A percentile compares a stretch with the other conserved stretches of the same genome.
phyloP scores from a whole-genome alignment of 2,888 invertebrate species.

The Phengaris alcon region DNA sequence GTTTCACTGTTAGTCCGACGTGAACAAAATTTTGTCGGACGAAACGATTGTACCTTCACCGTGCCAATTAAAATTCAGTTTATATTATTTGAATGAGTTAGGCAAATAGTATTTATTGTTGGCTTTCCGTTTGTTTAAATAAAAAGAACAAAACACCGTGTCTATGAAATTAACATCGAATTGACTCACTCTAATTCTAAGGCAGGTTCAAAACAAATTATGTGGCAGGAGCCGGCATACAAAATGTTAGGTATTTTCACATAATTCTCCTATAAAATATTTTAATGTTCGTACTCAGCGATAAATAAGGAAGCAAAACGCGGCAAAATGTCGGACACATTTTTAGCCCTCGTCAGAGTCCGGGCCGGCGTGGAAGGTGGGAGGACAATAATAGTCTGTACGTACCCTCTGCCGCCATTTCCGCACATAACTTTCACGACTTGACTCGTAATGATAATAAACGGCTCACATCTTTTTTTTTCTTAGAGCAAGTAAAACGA shows the following conservation, averaged over 20 bases:
- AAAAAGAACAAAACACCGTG: not conserved
- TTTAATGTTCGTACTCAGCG: slow-evolving; percentile 7
- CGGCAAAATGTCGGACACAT: slow-evolving; percentile 32
- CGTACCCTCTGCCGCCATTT: slow-evolving; percentile 58
- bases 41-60: not conserved
- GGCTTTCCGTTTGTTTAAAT: not conserved
- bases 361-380: slow-evolving; percentile 52
- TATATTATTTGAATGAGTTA: not conserved
- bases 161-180: not conserved
- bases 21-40: slow-evolving; percentile 1
- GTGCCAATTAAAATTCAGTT: slow-evolving; percentile 19
- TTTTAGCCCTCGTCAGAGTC: slow-evolving; percentile 43
- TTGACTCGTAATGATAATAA: slow-evolving; percentile 71
- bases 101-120: slow-evolving; percentile 1
- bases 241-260: not conserved
- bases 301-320: slow-evolving; percentile 6
- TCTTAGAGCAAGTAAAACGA: slow-evolving; percentile 46
- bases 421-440: slow-evolving; percentile 69
- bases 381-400: slow-evolving; percentile 44
- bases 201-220: not conserved
- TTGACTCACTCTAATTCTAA: not conserved
- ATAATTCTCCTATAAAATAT: slow-evolving; percentile 6
- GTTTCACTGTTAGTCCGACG: slow-evolving; percentile 19
- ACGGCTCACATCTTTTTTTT: slow-evolving; percentile 63
- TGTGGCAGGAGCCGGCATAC: not conserved